Conservation (phyloP, 1,140 invertebrate genomes). For the Fopius arisanus region DNA sequence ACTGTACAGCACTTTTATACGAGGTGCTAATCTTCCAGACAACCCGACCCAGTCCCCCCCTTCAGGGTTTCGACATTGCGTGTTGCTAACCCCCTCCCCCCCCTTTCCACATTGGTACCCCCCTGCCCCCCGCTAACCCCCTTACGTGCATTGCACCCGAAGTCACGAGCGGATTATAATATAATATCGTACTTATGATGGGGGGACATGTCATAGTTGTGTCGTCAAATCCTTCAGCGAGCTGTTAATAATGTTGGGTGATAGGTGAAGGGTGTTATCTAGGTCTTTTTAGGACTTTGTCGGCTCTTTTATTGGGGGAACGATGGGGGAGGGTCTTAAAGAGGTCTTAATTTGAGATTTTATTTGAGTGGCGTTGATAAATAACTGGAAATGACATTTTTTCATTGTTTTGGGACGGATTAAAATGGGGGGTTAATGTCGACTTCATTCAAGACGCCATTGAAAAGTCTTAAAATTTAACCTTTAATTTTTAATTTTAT, state of each 20-base stretch:
- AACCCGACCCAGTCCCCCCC: slow-evolving; percentile 51
- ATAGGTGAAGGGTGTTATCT: neutral
- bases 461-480: too few relatives aligned
- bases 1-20: slow-evolving; percentile 60
- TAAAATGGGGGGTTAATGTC: too few relatives aligned
- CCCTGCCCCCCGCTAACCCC: slow-evolving; percentile 35
- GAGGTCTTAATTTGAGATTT: too few relatives aligned
- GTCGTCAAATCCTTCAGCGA: neutral
- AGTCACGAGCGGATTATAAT: slow-evolving; percentile 57
- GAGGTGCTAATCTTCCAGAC: slow-evolving; percentile 65
- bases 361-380: too few relatives aligned
- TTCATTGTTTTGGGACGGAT: too few relatives aligned
- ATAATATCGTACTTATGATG: slow-evolving; percentile 49
- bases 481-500: too few relatives aligned
- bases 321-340: too few relatives aligned
- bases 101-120: neutral
- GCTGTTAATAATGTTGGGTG: neutral
- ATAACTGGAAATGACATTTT: too few relatives aligned
- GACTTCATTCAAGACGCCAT: too few relatives aligned
- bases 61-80: neutral
- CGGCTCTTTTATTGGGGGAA: too few relatives aligned
- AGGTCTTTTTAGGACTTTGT: too few relatives aligned
- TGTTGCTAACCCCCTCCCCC: slow-evolving; percentile 28
- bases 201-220: slow-evolving; percentile 4
- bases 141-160: neutral